Evolutionary conservation across 2,797 vertebrate genomes (phyloP).

Genomic region (Megalops cyprinoides): DNA sequence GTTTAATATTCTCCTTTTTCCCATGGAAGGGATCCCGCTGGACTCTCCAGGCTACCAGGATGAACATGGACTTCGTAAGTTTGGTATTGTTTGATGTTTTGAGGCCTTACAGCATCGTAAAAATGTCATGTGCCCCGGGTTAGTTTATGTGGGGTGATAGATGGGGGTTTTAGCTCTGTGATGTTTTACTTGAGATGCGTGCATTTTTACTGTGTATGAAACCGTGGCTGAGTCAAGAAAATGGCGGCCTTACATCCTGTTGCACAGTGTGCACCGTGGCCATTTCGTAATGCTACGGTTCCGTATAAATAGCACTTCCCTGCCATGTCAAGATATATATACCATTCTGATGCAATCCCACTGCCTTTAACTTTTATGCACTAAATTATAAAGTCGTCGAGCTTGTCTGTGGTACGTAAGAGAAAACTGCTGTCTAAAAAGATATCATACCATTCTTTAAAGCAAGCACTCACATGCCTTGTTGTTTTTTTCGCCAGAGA

Average conservation of each 20-base stretch:
- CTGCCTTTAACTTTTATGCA: background rate
- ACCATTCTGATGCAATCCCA: background rate
- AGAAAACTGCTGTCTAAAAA: slow-evolving; percentile 3
- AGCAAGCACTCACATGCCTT: background rate
- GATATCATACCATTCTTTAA: background rate
- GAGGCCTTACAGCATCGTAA: too few relatives aligned
- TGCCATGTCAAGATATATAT: background rate
- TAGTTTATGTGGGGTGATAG: background rate
- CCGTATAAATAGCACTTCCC: background rate
- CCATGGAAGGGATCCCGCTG: slow-evolving; percentile 89
- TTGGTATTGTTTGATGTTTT: background rate
- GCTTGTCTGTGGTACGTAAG: background rate
- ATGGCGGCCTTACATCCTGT: background rate
- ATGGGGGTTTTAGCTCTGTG: background rate
- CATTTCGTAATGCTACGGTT: background rate
- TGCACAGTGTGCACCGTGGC: background rate
- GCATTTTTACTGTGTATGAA: background rate
- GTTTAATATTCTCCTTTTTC: background rate
- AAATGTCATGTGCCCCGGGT: background rate
- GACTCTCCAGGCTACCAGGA: slow-evolving; percentile 93
- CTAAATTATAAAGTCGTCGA: background rate
- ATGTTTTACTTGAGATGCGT: background rate
- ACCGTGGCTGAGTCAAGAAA: background rate
- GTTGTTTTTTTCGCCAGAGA: background rate
- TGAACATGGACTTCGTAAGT: slow-evolving; percentile 95